Evolutionary conservation across 35 echinoderm and acorn worm species (phyloP).

Genomic region (Holothuria glaberrima): DNA sequence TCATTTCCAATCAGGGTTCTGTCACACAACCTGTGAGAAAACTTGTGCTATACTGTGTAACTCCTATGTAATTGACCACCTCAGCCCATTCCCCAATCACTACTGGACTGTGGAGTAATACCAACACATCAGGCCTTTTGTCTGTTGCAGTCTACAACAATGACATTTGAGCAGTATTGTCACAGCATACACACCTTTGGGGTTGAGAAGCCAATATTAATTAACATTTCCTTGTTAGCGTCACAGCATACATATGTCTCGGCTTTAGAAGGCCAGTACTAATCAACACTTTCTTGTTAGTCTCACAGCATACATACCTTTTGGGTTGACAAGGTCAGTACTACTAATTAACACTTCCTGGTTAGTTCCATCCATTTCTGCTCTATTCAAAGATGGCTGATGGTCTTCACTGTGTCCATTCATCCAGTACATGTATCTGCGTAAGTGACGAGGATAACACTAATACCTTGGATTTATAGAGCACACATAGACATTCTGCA

Average conservation of each 20-base stretch:
- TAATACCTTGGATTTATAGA: neutral
- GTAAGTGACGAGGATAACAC: neutral
- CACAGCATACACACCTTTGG: neutral
- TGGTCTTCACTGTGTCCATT: constrained; percentile 25
- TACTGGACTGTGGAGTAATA: too few species aligned
- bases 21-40: too few species aligned
- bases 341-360: constrained; percentile 23
- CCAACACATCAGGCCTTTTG: too few species aligned
- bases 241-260: neutral
- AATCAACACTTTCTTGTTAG: neutral
- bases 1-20: too few species aligned
- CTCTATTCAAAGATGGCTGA: constrained; percentile 66
- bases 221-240: neutral
- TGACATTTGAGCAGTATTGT: too few species aligned
- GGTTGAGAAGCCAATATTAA: neutral
- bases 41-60: too few species aligned
- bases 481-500: neutral
- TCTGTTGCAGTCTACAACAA: too few species aligned
- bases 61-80: too few species aligned
- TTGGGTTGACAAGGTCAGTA: constrained; percentile 34
- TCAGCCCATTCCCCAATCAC: too few species aligned
- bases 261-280: neutral
- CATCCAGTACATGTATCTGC: constrained; percentile 90
- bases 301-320: constrained; percentile 53
- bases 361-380: constrained; percentile 86